phyloP scores from a whole-genome alignment of 2,113 vertebrate species.

The Cephalopterus ornatus region DNA sequence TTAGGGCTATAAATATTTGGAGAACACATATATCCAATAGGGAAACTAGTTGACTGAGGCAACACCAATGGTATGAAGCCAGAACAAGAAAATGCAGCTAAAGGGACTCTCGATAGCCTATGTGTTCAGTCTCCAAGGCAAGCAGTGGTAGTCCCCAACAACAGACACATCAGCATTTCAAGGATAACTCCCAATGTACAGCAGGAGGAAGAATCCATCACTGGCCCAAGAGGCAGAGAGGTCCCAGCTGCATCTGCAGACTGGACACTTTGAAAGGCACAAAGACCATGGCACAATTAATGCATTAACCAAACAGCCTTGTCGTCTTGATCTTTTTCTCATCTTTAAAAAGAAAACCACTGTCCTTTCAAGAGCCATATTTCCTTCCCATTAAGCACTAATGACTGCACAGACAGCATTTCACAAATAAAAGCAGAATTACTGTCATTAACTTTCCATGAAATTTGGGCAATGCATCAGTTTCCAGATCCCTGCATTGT shows the following conservation, averaged over 20 bases:
- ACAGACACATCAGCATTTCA: not conserved
- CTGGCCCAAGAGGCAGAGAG: not conserved
- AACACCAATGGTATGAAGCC: not conserved
- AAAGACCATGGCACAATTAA: not conserved
- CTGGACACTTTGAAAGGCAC: not conserved
- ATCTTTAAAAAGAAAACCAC: not conserved
- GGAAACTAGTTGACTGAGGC: not conserved
- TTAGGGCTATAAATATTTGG: not conserved
- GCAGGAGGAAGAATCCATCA: not conserved
- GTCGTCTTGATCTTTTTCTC: not conserved
- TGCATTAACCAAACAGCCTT: not conserved
- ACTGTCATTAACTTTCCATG: conserved; percentile 48
- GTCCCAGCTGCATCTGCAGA: not conserved
- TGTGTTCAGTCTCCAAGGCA: not conserved
- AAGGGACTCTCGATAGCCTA: not conserved
- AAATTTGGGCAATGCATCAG: not conserved
- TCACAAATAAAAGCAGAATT: conserved; percentile 59
- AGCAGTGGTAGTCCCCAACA: not conserved
- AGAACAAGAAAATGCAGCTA: not conserved
- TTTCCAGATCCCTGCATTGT: conserved; percentile 23
- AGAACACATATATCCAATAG: not conserved
- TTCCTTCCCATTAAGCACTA: conserved; percentile 37
- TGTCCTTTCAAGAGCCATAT: not conserved
- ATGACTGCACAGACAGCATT: conserved; percentile 4
- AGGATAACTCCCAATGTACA: not conserved